A percentile compares a stretch with the other conserved stretches of the same genome.
Evolutionary conservation across 2,797 vertebrate genomes (phyloP).

Genomic region (Eleutherodactylus coqui): DNA sequence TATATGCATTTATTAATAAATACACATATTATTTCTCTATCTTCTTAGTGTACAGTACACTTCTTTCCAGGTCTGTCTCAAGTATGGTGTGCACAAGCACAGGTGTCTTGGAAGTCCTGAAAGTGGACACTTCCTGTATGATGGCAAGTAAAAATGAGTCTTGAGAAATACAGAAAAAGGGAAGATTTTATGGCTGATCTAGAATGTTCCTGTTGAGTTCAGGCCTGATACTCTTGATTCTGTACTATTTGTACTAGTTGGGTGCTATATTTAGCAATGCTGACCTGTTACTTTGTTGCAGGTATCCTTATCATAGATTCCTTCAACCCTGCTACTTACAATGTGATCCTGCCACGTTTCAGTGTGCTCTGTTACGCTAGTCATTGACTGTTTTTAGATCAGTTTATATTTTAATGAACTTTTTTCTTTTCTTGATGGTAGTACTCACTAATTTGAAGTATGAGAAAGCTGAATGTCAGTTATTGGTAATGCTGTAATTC

Average conservation of each 20-base stretch:
- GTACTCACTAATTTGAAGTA: too few species aligned
- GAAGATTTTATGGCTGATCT: not conserved
- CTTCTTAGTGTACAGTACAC: slow-evolving; percentile 40
- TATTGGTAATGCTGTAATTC: too few species aligned
- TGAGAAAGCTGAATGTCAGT: too few species aligned
- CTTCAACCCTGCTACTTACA: not conserved
- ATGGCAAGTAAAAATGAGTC: not conserved
- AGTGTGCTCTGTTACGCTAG: too few species aligned
- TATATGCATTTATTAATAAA: slow-evolving; percentile 63
- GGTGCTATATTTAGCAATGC: too few species aligned
- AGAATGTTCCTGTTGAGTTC: not conserved
- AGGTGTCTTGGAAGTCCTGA: not conserved
- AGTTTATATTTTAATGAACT: too few species aligned
- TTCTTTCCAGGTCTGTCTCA: slow-evolving; percentile 18
- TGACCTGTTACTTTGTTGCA: too few species aligned
- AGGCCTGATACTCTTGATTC: not conserved
- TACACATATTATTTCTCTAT: slow-evolving; percentile 60
- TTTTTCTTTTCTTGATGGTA: too few species aligned
- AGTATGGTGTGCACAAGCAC: not conserved
- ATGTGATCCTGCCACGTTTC: not conserved
- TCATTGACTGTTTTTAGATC: too few species aligned
- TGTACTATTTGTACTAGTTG: not conserved
- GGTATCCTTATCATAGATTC: not conserved
- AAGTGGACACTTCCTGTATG: not conserved
- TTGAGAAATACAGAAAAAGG: not conserved